phyloP scores from a whole-genome alignment of 2,797 vertebrate species.

The Parauchenoglanis ngamensis region DNA sequence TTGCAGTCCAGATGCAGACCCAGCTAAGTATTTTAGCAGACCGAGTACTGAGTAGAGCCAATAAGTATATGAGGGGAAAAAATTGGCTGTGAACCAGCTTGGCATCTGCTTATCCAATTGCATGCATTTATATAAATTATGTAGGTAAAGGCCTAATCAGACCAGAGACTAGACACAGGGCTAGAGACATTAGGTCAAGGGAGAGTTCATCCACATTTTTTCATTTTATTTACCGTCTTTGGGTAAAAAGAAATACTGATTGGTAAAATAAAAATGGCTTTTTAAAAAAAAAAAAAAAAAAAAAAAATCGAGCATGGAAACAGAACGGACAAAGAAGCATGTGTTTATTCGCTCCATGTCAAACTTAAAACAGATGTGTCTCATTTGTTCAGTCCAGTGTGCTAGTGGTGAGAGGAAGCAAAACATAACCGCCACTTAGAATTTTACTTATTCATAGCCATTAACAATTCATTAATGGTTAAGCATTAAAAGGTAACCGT shows the following conservation, averaged over 20 bases:
- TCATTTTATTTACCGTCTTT: neutral
- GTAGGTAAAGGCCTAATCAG: neutral
- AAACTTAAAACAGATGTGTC: conserved; percentile 11
- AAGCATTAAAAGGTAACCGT: conserved; percentile 7
- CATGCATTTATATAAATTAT: conserved; percentile 19
- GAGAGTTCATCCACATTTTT: neutral
- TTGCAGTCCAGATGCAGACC: conserved; percentile 6
- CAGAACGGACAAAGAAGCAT: neutral
- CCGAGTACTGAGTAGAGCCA: neutral
- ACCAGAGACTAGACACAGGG: neutral
- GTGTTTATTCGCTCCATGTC: neutral
- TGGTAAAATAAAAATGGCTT: neutral
- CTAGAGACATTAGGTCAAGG: neutral
- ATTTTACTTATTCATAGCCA: neutral
- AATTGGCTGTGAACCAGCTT: conserved; percentile 7
- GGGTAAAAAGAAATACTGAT: neutral
- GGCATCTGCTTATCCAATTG: neutral
- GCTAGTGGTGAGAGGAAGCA: neutral
- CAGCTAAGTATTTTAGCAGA: conserved; percentile 10
- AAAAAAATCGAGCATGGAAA: neutral
- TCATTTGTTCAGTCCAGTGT: neutral
- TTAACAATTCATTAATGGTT: conserved; percentile 10
- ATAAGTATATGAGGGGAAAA: neutral
- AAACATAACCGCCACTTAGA: neutral
- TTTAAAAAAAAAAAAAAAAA: neutral